Evolutionary conservation across 1,140 invertebrate genomes (phyloP), one percentile per base, ranked within the genome.

Genomic region (Oryzaephilus surinamensis): DNA sequence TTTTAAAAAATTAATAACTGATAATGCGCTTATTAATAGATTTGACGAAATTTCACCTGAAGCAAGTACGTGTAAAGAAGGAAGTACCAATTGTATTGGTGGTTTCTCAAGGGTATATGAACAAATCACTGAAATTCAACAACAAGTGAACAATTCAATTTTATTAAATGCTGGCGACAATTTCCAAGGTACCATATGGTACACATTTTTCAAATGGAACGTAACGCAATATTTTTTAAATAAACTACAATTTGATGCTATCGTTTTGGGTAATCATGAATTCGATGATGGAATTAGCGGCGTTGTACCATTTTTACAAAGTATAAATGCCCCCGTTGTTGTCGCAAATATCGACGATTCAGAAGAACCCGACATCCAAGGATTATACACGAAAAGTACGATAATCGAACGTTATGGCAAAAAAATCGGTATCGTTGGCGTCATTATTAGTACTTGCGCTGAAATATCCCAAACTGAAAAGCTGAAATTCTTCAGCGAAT

Each of bases 151-250:
- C 0, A 73, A 81, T 51, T 68, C 77, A 0, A 62, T 91, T 33
- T 71, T 85, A 16, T 62, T 91, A 4, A 86, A 88, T 58, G 86
- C 76, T 0, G 87, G 86, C 0, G 87, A 91, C 61, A 81, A 80
- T 51, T 91, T 79, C 56, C 84, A 89, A 60, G 87, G 87, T 0
- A 88, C 84, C 1, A 65, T 88, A 2, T 91, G 82, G 81, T 90
- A 87, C 59, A 80, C 79, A 41, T 55, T 84, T 7, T 72, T 79
- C 42, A 69, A 76, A 40, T 87, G 82, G 74, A 77, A 79, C 42
- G 77, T 78, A 1, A 79, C 77, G 0, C 71, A 77, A 7, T 55
- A 77, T 35, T 84, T 91, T 55, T 73, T 89, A 55, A 87, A 88
- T 50, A 56, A 75, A 50, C 51, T 90, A n/a, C 74, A 74, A 2